phyloP scores from a whole-genome alignment of 1,140 invertebrate species.

The Trissolcus basalis region DNA sequence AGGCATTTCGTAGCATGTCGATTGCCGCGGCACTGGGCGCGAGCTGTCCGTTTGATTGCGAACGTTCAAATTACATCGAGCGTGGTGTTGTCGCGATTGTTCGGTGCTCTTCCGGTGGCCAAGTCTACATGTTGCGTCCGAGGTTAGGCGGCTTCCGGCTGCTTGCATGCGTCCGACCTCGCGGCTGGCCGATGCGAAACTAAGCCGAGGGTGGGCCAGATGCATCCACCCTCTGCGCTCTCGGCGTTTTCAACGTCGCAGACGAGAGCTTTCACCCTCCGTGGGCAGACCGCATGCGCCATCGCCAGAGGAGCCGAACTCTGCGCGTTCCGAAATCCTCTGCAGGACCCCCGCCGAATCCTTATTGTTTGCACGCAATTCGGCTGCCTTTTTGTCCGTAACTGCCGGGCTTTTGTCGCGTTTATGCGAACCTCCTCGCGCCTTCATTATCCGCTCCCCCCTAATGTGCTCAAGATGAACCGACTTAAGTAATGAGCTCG shows the following conservation, averaged over 20 bases:
- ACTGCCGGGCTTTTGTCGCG: slow-evolving; percentile 28
- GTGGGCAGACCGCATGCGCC: slow-evolving; percentile 5
- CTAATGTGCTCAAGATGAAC: slow-evolving; percentile 19
- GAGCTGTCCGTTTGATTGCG: slow-evolving; percentile 8
- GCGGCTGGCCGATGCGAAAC: slow-evolving; percentile 61
- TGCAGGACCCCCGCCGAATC: slow-evolving; percentile 24
- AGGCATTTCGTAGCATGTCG: slow-evolving; percentile 56
- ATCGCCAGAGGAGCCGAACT: slow-evolving; percentile 7
- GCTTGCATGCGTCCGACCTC: slow-evolving; percentile 57
- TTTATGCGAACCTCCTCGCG: slow-evolving; percentile 10
- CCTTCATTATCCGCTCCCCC: slow-evolving; percentile 16
- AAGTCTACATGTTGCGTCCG: slow-evolving; percentile 60
- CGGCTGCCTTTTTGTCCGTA: slow-evolving; percentile 11
- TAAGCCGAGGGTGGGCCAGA: slow-evolving; percentile 46
- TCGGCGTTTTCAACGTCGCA: slow-evolving; percentile 53
- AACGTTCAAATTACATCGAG: slow-evolving; percentile 31
- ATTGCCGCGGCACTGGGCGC: slow-evolving; percentile 31
- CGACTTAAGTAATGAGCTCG: slow-evolving; percentile 33
- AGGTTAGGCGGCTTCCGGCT: slow-evolving; percentile 29
- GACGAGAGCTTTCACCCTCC: slow-evolving; percentile 17
- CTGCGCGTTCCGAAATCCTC: slow-evolving; percentile 18
- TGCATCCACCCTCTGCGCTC: slow-evolving; percentile 47
- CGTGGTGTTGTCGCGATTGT: slow-evolving; percentile 14
- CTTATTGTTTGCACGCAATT: slow-evolving; percentile 46
- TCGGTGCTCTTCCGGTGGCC: not conserved